Conservation (phyloP, 2,888 invertebrate genomes). For the Thymelicus acteon region DNA sequence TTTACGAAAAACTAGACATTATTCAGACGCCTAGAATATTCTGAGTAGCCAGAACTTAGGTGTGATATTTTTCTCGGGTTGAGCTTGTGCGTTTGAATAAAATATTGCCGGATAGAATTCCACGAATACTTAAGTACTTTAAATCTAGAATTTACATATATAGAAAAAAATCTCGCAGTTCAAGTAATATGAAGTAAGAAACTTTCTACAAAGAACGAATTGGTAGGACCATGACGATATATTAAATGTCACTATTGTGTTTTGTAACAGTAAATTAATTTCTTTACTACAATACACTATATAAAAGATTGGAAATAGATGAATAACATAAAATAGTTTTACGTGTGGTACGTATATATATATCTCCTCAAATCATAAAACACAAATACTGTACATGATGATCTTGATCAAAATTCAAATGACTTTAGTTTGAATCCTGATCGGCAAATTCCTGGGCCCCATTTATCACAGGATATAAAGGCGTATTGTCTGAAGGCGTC, state of each 20-base stretch:
- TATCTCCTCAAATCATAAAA: background rate
- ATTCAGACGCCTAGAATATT: slow-evolving; percentile 72
- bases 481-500: slow-evolving; percentile 52
- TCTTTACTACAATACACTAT: too few relatives aligned
- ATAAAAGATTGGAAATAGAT: background rate
- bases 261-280: too few relatives aligned
- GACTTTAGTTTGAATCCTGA: slow-evolving; percentile 38
- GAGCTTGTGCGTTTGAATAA: slow-evolving; percentile 61
- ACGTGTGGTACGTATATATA: too few relatives aligned
- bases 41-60: slow-evolving; percentile 58
- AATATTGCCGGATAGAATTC: slow-evolving; percentile 51
- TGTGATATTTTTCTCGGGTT: slow-evolving; percentile 61
- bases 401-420: slow-evolving; percentile 14
- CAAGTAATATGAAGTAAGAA: slow-evolving; percentile 5
- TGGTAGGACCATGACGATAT: too few relatives aligned
- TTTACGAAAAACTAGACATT: slow-evolving; percentile 68
- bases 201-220: background rate
- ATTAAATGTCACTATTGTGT: too few relatives aligned
- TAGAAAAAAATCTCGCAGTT: slow-evolving; percentile 3
- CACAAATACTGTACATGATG: slow-evolving; percentile 7
- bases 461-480: slow-evolving; percentile 65
- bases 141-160: slow-evolving; percentile 16
- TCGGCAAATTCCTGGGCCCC: slow-evolving; percentile 53
- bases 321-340: background rate
- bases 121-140: slow-evolving; percentile 14